Evolutionary conservation across 2,113 vertebrate species (phyloP).

Genomic region (Platichthys stellatus): DNA sequence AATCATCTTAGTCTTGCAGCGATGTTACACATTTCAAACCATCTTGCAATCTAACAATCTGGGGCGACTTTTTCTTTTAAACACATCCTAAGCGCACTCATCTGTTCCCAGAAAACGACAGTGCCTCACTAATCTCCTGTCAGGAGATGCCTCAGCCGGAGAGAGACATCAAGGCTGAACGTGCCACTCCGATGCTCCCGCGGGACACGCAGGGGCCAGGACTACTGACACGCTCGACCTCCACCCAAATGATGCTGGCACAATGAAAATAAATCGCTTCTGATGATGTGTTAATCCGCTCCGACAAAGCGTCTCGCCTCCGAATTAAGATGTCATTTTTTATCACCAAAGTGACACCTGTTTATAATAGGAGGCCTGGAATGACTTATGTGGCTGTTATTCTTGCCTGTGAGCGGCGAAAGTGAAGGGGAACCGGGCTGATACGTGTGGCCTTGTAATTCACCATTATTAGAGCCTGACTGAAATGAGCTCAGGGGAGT

Average conservation of each 20-base stretch:
- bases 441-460: constrained; percentile 55
- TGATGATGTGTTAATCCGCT: constrained; percentile 82
- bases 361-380: constrained; percentile 82
- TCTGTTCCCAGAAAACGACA: constrained; percentile 37
- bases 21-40: constrained; percentile 5
- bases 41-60: neutral
- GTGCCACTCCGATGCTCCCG: constrained; percentile 44
- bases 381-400: constrained; percentile 79
- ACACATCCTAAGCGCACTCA: constrained; percentile 35
- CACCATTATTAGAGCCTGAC: constrained; percentile 36
- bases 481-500: constrained; percentile 55
- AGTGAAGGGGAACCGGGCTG: constrained; percentile 44
- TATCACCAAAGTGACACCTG: constrained; percentile 82
- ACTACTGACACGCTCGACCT: constrained; percentile 61
- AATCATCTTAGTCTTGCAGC: constrained; percentile 1
- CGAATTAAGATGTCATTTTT: constrained; percentile 85
- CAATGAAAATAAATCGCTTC: constrained; percentile 78
- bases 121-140: constrained; percentile 22
- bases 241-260: constrained; percentile 68
- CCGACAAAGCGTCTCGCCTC: constrained; percentile 76
- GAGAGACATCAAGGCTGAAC: constrained; percentile 62
- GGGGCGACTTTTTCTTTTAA: constrained; percentile 5
- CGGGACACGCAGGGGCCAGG: constrained; percentile 53
- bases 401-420: constrained; percentile 64
- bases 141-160: constrained; percentile 38